Base-by-base conservation (phyloP, 2,888 invertebrate genomes). In the Apotomis capreana region DNA sequence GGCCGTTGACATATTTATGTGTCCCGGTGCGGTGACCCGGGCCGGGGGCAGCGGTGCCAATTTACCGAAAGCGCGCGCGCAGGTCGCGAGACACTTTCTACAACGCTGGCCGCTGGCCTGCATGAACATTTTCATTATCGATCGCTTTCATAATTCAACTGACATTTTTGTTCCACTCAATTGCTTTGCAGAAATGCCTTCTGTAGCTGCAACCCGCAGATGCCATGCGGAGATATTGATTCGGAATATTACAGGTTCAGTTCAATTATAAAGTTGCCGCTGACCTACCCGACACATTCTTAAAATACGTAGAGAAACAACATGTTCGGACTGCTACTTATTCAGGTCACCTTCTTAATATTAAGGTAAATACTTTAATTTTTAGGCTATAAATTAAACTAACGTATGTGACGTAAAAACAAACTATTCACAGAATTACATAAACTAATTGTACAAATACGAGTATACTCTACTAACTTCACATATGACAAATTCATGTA, bases 101-200 rank as follows among this genome's bases (percentile, higher is more conserved):
- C 90, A 83, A 85, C 55, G 81, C 83, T 74, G 75, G 84, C 65
- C 68, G 61, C 60, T 70, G 68, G 74, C 75, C 73, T 84, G 86
- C 83, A 86, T 85, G 86, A 88, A 87, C 88, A 89, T 90, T 91
- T 91, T 90, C 90, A 88, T 88, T 91, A 91, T 90, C 88, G 91
- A 91, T 91, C 89, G 89, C 89, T 89, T 89, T 89, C 88, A 92
- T 91, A 91, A 91, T 90, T 89, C 87, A 89, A 87, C 89, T 90
- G 92, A 90, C 90, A 89, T 92, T 91, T 91, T 90, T 89, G 88
- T 87, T 88, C 83, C 91, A 88, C 87, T 86, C 86, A 89, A 89
- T 87, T 87, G 85, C 84, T 84, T 83, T 81, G 80, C 77, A 76
- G 76, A 79, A 82, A 83, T 83, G 83, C 83, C 81, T 78, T 74